These are phyloP conservation scores for Drosophila subobscura DNA, from an alignment of 1,140 invertebrate genomes.

Conservation along the genomic window DNA sequence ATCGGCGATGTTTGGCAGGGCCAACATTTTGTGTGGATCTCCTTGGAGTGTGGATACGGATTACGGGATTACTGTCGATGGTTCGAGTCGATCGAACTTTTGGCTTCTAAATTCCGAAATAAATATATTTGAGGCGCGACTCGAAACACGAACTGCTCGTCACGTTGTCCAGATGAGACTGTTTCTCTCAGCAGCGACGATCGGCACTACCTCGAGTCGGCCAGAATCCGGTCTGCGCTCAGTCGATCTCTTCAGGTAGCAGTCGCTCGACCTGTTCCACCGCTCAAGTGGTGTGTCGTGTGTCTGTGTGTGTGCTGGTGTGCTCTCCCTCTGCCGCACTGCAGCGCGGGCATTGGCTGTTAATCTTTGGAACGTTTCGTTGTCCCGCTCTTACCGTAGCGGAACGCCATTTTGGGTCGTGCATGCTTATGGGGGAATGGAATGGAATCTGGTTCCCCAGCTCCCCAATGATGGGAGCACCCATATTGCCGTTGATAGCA, in stretches of 20 bases:
- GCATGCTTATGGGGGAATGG: constrained; percentile 3
- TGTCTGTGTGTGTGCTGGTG: constrained; percentile 1
- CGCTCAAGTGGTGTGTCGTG: constrained; percentile 33
- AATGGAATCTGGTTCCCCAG: constrained; percentile 6
- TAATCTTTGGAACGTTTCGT: constrained; percentile 21
- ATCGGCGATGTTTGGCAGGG: constrained; percentile 78
- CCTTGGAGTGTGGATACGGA: neutral
- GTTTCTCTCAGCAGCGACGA: constrained; percentile 33
- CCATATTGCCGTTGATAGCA: constrained; percentile 63
- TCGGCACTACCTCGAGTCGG: constrained; percentile 51
- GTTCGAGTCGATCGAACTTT: constrained; percentile 4
- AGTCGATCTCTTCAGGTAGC: constrained; percentile 63
- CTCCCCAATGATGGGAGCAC: constrained; percentile 31
- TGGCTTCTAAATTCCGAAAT: neutral
- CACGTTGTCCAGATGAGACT: constrained; percentile 66
- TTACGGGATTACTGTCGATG: neutral
- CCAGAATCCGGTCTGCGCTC: constrained; percentile 62
- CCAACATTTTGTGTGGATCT: constrained; percentile 56
- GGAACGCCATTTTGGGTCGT: constrained; percentile 63
- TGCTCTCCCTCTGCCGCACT: constrained; percentile 25
- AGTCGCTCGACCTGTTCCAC: constrained; percentile 63
- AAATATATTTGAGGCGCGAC: constrained; percentile 1
- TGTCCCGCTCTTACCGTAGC: constrained; percentile 41
- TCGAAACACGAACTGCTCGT: constrained; percentile 56
- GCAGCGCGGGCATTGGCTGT: constrained; percentile 54